Conservation (phyloP, 2,888 invertebrate genomes). For the Nemoura dubitans region DNA sequence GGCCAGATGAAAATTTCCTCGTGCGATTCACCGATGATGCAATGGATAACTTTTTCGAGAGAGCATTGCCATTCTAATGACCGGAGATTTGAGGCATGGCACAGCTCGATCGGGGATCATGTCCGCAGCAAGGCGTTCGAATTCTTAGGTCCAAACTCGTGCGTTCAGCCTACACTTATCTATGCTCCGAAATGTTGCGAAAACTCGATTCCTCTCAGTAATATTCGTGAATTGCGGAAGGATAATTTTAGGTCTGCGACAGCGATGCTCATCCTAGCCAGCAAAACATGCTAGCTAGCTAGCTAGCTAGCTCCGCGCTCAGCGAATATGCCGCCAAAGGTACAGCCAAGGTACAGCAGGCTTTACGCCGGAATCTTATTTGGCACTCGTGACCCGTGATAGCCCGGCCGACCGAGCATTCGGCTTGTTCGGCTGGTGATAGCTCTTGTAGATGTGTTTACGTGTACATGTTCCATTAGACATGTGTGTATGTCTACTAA, state of each 20-base stretch:
- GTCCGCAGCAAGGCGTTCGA: too few species aligned
- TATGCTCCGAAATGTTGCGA: background rate
- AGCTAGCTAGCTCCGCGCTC: background rate
- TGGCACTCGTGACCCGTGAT: background rate
- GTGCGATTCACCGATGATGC: slow-evolving; percentile 8
- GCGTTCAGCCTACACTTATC: too few species aligned
- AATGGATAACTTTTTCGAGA: slow-evolving; percentile 1
- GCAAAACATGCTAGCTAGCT: background rate
- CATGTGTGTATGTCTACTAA: background rate
- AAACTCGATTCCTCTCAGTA: background rate
- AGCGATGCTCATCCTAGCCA: background rate
- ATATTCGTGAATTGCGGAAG: slow-evolving; percentile 12
- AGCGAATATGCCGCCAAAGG: background rate
- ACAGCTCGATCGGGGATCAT: background rate
- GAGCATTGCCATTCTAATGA: slow-evolving; percentile 22
- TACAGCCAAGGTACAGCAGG: background rate
- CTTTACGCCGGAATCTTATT: background rate
- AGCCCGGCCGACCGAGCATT: too few species aligned
- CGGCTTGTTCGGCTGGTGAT: background rate
- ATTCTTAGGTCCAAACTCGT: too few species aligned
- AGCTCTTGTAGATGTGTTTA: background rate
- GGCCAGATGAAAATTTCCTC: slow-evolving; percentile 31
- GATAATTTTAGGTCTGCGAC: slow-evolving; percentile 12
- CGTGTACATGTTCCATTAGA: slow-evolving; percentile 7
- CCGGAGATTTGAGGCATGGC: background rate